Evolutionary conservation across 2,797 vertebrate genomes (phyloP), one percentile per base, ranked within the genome.

Genomic region (Telmatherina bonti): DNA sequence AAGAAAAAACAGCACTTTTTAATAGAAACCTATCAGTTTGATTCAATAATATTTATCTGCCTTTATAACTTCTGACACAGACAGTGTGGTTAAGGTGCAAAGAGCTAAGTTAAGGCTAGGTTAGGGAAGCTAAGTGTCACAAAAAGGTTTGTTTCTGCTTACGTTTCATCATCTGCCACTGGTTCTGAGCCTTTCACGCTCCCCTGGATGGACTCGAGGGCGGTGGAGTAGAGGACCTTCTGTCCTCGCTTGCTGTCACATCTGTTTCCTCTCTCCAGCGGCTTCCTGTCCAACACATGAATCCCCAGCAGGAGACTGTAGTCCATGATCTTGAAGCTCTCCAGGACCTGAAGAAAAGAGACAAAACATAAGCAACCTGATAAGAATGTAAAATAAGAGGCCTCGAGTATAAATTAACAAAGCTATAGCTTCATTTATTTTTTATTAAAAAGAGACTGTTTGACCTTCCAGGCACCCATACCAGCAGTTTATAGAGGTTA

Each of bases 301-400:
- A 95, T 84, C 20, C 94, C 94, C 78, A 94, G 79, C 66, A 94
- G 91, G 49, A 98, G 94, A 78, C 97, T 98, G 86, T 99, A 99
- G 91, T 98, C 97, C 97, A 99, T 98, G 89, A 99, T 99, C 91
- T 98, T 98, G 85, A 98, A 98, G 82, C 97, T 99, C 93, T 98
- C 97, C 62, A 98, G 90, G 16, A 99, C 97, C 97, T 99, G 81
- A 13, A 1, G 8, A 45, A 24, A 22, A 74, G 1, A 70, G 52
- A 55, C 10, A 6, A 9, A 33, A 60, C 9, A 8, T 29, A 2
- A 76, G n/a, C 8, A 13, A 22, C 16, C 1, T 20, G 15, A 15
- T n/a, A 10, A n/a, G 43, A 45, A 7, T 43, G 18, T 18, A 18
- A 43, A n/a, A 18, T 18, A 41, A 15, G 41, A 43, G 18, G 41